Percentiles rank a stretch among this genome's conserved stretches.
phyloP scores from a whole-genome alignment of 2,797 vertebrate genomes.

The Mycteria americana region DNA sequence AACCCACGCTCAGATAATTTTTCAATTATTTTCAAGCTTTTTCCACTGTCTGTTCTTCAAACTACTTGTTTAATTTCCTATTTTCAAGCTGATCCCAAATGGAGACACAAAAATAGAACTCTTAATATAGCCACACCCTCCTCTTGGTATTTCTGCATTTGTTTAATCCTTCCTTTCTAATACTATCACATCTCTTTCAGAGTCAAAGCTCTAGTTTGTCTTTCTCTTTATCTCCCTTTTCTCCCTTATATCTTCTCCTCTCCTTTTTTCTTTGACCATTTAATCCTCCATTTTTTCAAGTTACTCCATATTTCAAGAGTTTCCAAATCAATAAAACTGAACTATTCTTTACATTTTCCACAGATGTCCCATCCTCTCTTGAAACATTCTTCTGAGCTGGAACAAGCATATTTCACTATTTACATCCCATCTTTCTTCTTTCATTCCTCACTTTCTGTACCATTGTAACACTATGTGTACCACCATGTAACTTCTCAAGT shows the following conservation, averaged over 20 bases:
- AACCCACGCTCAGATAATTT: not conserved
- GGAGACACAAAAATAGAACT: not conserved
- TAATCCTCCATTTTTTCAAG: not conserved
- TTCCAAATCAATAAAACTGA: not conserved
- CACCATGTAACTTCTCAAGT: not conserved
- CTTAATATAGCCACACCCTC: not conserved
- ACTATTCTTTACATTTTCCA: not conserved
- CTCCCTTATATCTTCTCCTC: not conserved
- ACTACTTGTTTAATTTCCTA: not conserved
- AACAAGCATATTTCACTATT: not conserved
- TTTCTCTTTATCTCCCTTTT: not conserved
- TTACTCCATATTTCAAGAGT: not conserved
- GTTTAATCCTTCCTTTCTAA: conserved; percentile 20
- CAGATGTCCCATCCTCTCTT: not conserved
- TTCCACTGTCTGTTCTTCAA: not conserved
- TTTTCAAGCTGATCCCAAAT: not conserved
- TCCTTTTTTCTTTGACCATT: not conserved
- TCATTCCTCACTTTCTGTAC: not conserved
- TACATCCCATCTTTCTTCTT: not conserved
- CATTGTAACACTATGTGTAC: not conserved
- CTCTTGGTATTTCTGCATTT: not conserved
- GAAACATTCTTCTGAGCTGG: not conserved
- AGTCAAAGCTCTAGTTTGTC: not conserved
- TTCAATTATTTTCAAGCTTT: not conserved
- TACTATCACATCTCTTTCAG: not conserved